Conservation (phyloP, 2,113 vertebrate species). For the Rafetus swinhoei region DNA sequence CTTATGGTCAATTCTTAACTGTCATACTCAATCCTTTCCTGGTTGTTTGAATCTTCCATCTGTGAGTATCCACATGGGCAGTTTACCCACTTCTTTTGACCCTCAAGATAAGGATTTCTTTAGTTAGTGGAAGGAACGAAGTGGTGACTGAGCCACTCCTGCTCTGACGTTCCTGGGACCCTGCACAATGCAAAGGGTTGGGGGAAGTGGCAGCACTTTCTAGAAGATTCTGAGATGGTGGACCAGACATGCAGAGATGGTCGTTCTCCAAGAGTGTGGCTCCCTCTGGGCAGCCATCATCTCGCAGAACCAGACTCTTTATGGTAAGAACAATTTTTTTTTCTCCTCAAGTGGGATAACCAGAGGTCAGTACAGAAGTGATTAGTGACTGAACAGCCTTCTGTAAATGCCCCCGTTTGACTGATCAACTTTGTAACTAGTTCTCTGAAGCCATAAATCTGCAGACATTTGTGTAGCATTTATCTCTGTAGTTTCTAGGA, state of each 20-base stretch:
- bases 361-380: rapidly evolving
- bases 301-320: rapidly evolving
- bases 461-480: rapidly evolving
- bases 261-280: not conserved
- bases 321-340: rapidly evolving
- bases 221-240: rapidly evolving
- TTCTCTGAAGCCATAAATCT: not conserved
- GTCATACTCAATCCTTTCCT: not conserved
- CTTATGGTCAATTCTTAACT: not conserved
- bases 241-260: not conserved
- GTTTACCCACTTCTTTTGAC: not conserved
- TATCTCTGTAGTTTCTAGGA: rapidly evolving
- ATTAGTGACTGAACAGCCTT: rapidly evolving
- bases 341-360: rapidly evolving
- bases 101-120: not conserved
- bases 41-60: not conserved
- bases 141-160: not conserved
- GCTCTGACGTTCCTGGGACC: not conserved
- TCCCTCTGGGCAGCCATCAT: rapidly evolving
- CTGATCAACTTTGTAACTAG: rapidly evolving
- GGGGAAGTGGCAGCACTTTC: rapidly evolving
- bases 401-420: not conserved
- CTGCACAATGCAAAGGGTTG: not conserved
- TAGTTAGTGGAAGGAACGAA: not conserved
- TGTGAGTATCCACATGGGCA: too few species aligned